phyloP scores from a whole-genome alignment of 92 coral and sea anemone genomes.

The Bergia sp. region DNA sequence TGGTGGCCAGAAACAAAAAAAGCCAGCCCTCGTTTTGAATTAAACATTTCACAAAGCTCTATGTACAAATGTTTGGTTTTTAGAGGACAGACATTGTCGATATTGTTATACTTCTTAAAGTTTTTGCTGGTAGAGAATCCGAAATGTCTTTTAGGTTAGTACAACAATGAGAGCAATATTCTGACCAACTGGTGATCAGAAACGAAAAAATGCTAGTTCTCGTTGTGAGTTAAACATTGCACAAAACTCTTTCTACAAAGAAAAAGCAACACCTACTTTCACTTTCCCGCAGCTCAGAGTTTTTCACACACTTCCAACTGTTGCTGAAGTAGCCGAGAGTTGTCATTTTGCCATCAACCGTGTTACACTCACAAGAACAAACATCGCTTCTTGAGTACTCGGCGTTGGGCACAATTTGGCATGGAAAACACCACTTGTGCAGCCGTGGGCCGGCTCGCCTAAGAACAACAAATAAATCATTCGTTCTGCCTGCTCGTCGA shows the following conservation, averaged over 20 bases:
- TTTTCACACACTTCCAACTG: background rate
- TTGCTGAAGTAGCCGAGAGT: background rate
- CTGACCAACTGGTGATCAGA: background rate
- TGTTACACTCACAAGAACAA: background rate
- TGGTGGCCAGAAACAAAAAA: background rate
- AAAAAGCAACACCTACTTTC: background rate
- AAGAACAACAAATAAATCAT: background rate
- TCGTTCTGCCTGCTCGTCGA: background rate
- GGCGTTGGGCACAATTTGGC: background rate
- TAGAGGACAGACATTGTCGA: too few relatives aligned
- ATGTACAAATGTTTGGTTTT: background rate
- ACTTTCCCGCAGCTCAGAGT: background rate
- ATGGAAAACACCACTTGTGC: background rate
- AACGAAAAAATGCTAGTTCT: too few relatives aligned
- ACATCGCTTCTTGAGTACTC: background rate
- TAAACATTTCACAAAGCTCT: background rate
- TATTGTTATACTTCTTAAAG: too few relatives aligned
- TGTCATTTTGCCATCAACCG: background rate
- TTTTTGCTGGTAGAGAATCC: too few relatives aligned
- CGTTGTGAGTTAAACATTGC: background rate
- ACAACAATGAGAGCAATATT: too few relatives aligned
- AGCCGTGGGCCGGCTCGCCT: background rate
- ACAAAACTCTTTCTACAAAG: background rate
- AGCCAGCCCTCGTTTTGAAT: background rate
- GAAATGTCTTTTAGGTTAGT: too few relatives aligned